A percentile compares a stretch with the other conserved stretches of the same genome.
These are phyloP conservation scores for Melangyna quadrimaculata DNA, from an alignment of 2,888 invertebrate genomes.

Conservation along the genomic window DNA sequence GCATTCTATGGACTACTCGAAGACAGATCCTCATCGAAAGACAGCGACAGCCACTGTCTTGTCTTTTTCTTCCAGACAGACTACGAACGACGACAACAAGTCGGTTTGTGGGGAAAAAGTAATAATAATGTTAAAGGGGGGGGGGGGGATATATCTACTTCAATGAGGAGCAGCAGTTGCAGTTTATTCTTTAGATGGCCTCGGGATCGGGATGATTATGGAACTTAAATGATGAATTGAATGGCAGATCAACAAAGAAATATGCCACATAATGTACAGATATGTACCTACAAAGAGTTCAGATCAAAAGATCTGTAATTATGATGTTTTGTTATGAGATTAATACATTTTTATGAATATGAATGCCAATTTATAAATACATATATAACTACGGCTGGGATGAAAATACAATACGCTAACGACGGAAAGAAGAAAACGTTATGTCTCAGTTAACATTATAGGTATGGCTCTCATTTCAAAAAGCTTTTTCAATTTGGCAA, in stretches of 20 bases:
- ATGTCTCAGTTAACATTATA: no score
- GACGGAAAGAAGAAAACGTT: not conserved
- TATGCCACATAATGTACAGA: not conserved
- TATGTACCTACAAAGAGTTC: constrained; percentile 1
- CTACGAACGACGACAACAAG: not conserved
- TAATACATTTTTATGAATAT: constrained; percentile 57
- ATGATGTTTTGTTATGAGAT: constrained; percentile 64
- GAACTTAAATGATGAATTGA: constrained; percentile 53
- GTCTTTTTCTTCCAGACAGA: constrained; percentile 23
- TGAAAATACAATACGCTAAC: not conserved
- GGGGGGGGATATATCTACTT: constrained; percentile 11
- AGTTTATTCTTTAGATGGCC: not conserved
- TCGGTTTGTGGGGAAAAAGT: not conserved
- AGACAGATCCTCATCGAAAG: constrained; percentile 5
- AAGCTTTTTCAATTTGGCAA: no score
- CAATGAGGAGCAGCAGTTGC: constrained; percentile 5
- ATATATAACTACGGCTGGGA: not conserved
- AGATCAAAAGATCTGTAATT: constrained; percentile 52
- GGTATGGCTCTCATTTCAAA: not conserved
- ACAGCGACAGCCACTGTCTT: constrained; percentile 10
- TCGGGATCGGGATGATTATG: constrained; percentile 4
- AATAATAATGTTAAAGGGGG: constrained; percentile 22
- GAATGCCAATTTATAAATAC: constrained; percentile 43
- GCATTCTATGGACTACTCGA: constrained; percentile 43
- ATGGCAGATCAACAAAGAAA: constrained; percentile 53